These are phyloP conservation scores for Campaea margaritaria DNA, from an alignment of 2,888 invertebrate species.

Conservation along the genomic window DNA sequence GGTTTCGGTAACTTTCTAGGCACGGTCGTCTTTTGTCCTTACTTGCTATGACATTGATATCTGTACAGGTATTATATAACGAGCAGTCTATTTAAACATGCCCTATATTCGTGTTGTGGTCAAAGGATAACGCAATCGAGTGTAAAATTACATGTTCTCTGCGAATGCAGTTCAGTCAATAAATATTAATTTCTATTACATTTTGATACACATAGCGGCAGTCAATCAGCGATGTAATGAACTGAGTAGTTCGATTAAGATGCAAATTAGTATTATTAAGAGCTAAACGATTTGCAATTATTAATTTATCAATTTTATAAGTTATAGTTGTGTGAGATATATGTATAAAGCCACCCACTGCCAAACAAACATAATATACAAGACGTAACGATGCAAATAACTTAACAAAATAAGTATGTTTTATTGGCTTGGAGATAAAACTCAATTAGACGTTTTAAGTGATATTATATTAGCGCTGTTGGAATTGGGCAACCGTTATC, in stretches of 20 bases:
- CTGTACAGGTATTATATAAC: conserved; percentile 8
- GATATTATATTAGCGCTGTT: conserved; percentile 18
- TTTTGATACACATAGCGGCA: not conserved
- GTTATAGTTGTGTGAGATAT: conserved; percentile 4
- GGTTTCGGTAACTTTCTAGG: conserved; percentile 39
- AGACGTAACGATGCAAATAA: not conserved
- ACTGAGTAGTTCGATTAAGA: conserved; percentile 16
- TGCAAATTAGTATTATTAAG: conserved; percentile 30
- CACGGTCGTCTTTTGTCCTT: conserved; percentile 28
- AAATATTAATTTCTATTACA: not conserved
- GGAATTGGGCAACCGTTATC: conserved; percentile 32
- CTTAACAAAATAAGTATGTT: conserved; percentile 11
- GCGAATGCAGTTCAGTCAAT: not conserved
- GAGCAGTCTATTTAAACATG: conserved; percentile 13
- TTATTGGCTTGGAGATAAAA: conserved; percentile 19
- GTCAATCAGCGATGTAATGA: conserved; percentile 22
- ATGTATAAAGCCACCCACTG: conserved; percentile 3
- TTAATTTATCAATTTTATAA: conserved; percentile 23
- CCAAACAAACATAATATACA: conserved; percentile 1
- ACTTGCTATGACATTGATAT: conserved; percentile 19
- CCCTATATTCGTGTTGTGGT: conserved; percentile 16
- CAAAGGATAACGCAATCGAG: conserved; percentile 19
- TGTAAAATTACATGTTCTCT: conserved; percentile 17
- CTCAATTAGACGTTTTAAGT: conserved; percentile 32
- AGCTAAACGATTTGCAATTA: conserved; percentile 23